A percentile compares a stretch with the other conserved stretches of the same genome.
Conservation (phyloP, 2,113 vertebrate genomes). For the Falco punctatus region DNA sequence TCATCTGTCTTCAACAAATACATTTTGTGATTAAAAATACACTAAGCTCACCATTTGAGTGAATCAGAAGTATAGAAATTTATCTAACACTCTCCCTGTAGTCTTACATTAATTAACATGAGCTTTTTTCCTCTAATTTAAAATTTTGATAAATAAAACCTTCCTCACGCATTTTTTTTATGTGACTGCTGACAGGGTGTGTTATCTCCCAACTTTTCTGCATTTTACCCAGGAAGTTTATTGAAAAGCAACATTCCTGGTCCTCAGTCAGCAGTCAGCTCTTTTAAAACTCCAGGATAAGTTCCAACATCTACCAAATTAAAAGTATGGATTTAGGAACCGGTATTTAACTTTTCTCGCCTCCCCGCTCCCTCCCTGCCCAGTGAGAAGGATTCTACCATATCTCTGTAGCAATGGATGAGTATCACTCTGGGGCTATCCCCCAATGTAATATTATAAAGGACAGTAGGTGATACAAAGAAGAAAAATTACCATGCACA, state of each 20-base stretch:
- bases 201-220: neutral
- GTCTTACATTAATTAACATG: neutral
- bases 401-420: neutral
- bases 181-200: neutral
- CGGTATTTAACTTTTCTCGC: neutral
- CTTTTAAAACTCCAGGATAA: neutral
- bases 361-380: accelerated
- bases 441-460: neutral
- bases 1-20: neutral
- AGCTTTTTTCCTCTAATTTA: neutral
- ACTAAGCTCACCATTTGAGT: neutral
- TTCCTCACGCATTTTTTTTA: neutral
- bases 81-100: neutral
- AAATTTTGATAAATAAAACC: neutral
- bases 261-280: neutral
- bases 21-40: neutral
- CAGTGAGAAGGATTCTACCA: neutral
- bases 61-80: neutral
- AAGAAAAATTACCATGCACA: neutral
- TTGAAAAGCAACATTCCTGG: neutral
- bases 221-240: neutral
- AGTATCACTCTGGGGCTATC: neutral
- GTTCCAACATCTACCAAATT: neutral
- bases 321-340: neutral
- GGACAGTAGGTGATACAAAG: neutral